phyloP scores from a whole-genome alignment of 2,113 vertebrate species.

The Lophotis ruficrista region DNA sequence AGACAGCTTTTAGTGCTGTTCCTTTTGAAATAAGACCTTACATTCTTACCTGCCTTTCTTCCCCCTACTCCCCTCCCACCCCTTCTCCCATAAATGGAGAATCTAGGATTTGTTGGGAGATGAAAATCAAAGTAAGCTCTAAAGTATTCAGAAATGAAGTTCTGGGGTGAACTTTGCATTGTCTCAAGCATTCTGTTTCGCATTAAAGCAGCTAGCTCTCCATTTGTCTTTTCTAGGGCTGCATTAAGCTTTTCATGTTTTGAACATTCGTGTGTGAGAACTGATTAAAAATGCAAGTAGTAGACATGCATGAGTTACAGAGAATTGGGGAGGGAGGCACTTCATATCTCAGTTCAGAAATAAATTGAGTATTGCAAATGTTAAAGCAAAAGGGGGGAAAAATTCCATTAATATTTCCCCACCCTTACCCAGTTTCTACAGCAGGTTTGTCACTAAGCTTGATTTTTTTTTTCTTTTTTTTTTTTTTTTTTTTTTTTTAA shows the following conservation, averaged over 20 bases:
- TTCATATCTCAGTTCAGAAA: neutral
- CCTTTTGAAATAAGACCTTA: neutral
- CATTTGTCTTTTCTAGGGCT: neutral
- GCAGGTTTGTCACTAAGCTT: neutral
- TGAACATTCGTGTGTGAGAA: neutral
- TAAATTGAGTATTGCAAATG: neutral
- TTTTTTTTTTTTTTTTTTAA: neutral
- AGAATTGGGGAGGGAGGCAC: neutral
- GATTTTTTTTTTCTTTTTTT: neutral
- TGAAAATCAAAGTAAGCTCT: neutral
- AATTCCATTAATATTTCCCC: neutral
- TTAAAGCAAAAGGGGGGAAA: neutral
- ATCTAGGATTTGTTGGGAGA: neutral
- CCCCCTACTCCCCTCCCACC: fast-evolving
- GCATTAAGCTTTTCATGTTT: neutral
- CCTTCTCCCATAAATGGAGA: neutral
- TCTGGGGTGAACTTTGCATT: neutral
- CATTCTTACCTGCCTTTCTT: neutral
- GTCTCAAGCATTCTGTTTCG: neutral
- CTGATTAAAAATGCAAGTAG: neutral
- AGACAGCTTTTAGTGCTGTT: neutral
- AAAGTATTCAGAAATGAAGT: neutral
- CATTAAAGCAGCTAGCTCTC: neutral
- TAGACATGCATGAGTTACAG: neutral
- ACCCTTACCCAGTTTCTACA: neutral